phyloP scores from a whole-genome alignment of 2,888 invertebrate species.

The Sphaerophoria taeniata region DNA sequence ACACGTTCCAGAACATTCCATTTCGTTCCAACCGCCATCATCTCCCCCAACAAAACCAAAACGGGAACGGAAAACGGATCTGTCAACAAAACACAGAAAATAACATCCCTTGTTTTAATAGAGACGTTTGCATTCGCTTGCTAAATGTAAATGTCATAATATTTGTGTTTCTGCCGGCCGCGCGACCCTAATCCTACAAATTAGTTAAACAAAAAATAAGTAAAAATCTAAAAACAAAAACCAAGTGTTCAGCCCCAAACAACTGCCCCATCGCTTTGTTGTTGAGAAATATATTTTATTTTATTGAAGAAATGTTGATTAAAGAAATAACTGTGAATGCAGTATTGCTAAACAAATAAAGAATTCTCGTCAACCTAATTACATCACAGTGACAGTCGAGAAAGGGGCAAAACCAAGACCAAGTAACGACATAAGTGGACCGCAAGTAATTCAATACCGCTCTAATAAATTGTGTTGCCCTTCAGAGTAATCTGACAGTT shows the following conservation, averaged over 20 bases:
- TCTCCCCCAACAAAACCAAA: constrained; percentile 10
- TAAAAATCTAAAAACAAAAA: constrained; percentile 17
- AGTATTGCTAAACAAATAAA: constrained; percentile 52
- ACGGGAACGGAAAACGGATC: constrained; percentile 49
- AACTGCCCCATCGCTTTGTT: constrained; percentile 1
- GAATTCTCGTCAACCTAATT: constrained; percentile 55
- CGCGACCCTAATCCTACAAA: constrained; percentile 53
- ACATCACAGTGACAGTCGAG: constrained; percentile 15
- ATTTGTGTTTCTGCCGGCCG: constrained; percentile 45
- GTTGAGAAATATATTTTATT: not conserved
- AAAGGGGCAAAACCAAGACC: constrained; percentile 12
- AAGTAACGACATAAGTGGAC: not conserved
- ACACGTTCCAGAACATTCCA: constrained; percentile 53
- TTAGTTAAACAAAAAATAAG: constrained; percentile 28
- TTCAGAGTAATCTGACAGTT: constrained; percentile 64
- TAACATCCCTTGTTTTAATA: constrained; percentile 29
- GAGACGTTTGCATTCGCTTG: constrained; percentile 46
- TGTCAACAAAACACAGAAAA: constrained; percentile 52
- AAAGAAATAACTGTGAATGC: constrained; percentile 53
- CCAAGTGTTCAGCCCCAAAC: constrained; percentile 36
- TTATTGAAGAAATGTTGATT: constrained; percentile 53
- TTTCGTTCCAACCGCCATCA: constrained; percentile 38
- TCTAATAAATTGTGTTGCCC: constrained; percentile 60
- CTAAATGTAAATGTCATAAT: constrained; percentile 56
- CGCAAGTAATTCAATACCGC: constrained; percentile 61